Conservation (phyloP, 2,888 invertebrate species). For the Chymomyza fuscimana region DNA sequence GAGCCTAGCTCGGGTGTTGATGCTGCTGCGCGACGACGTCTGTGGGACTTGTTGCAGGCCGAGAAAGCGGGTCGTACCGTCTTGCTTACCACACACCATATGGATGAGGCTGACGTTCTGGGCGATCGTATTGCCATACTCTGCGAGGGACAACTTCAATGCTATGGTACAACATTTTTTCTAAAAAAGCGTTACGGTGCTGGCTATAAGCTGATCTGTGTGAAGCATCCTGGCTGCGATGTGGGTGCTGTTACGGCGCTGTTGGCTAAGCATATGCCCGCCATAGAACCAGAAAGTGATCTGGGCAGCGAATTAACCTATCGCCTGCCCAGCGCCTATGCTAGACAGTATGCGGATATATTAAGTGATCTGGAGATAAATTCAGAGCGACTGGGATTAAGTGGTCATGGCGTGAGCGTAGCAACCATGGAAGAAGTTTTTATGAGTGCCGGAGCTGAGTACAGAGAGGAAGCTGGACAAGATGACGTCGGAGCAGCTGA, state of each 20-base stretch:
- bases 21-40: slow-evolving; percentile 87
- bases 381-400: slow-evolving; percentile 82
- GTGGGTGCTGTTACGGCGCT: slow-evolving; percentile 81
- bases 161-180: slow-evolving; percentile 88
- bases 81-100: slow-evolving; percentile 90
- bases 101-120: slow-evolving; percentile 92
- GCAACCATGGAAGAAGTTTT: slow-evolving; percentile 94
- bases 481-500: not conserved
- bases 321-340: slow-evolving; percentile 83
- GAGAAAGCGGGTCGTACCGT: slow-evolving; percentile 88
- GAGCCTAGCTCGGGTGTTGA: slow-evolving; percentile 92
- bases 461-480: not conserved
- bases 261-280: slow-evolving; percentile 83
- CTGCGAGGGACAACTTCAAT: slow-evolving; percentile 87
- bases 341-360: slow-evolving; percentile 83
- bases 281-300: slow-evolving; percentile 83
- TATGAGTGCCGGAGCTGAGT: slow-evolving; percentile 83
- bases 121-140: slow-evolving; percentile 92
- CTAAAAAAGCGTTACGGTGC: slow-evolving; percentile 90
- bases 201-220: slow-evolving; percentile 85
- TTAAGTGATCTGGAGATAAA: slow-evolving; percentile 84
- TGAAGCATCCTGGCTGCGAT: slow-evolving; percentile 81
- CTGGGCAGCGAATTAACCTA: slow-evolving; percentile 88
- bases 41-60: slow-evolving; percentile 89
- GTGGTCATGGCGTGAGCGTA: slow-evolving; percentile 89